A percentile compares a stretch with the other conserved stretches of the same genome.
Evolutionary conservation across 1,140 invertebrate species (phyloP).

Genomic region (Hyposmocoma kahamanoa): DNA sequence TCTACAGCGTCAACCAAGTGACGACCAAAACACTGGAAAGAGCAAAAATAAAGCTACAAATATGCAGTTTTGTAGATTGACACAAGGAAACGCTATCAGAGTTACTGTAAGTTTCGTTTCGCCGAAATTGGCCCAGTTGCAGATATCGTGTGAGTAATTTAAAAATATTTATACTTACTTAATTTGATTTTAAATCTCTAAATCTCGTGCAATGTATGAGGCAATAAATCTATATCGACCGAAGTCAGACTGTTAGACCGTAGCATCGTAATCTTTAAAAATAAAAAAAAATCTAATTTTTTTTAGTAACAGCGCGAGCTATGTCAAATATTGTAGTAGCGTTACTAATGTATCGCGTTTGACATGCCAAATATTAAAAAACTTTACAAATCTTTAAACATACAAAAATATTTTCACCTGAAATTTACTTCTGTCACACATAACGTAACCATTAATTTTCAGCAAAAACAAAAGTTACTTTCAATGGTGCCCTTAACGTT

Average conservation of each 20-base stretch:
- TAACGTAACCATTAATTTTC: constrained; percentile 28
- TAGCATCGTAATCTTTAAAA: no score
- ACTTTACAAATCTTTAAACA: no score
- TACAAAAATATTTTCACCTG: no score
- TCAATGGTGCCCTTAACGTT: constrained; percentile 41
- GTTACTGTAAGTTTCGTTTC: constrained; percentile 47
- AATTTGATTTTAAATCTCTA: constrained; percentile 3
- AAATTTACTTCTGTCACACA: no score
- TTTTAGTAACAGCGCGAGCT: no score
- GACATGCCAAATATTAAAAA: no score
- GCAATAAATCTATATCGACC: no score
- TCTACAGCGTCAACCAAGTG: constrained; percentile 37
- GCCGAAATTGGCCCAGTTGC: constrained; percentile 37
- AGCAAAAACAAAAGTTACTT: constrained; percentile 35
- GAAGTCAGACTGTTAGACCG: no score
- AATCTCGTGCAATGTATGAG: no score
- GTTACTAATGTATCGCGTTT: no score
- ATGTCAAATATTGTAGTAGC: no score
- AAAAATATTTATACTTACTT: constrained; percentile 8
- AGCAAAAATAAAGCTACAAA: constrained; percentile 34
- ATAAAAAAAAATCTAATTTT: no score
- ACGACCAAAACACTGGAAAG: constrained; percentile 27
- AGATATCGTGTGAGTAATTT: constrained; percentile 33
- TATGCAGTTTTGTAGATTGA: constrained; percentile 50
- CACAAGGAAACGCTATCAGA: constrained; percentile 49